Base-by-base conservation (phyloP, 2,113 vertebrate genomes). In the Nettapus auritus region DNA sequence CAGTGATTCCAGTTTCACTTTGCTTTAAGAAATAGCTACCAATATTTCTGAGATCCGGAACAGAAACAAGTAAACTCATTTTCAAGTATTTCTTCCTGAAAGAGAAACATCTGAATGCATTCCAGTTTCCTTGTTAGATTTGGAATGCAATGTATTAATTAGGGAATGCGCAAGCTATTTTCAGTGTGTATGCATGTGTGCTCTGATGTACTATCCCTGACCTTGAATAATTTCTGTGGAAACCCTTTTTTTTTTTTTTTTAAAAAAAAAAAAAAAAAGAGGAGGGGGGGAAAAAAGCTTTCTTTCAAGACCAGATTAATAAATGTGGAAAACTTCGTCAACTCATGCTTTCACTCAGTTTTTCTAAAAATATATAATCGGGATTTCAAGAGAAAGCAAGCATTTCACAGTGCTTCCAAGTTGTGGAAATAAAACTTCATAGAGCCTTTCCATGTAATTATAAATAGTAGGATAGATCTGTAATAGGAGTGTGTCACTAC, bases 141-240 rank as follows among this genome's bases (percentile, higher is more conserved):
- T 83, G 76, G 82, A 96, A 86, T 92, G 52, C 53, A 44, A 8
- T 62, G 63, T 7, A 19, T 93, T 93, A 82, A 55, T 75, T 93
- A 42, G 34, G 14, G 82, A 90, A 78, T 5, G 14, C 1, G 0
- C 29, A 93, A 64, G 26, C 71, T 94, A 14, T 95, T 95, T 93
- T 95, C 57, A 82, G 13, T 89, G 9, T 77, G 6, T 76, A n/a
- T 67, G 28, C 36, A 34, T 63, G 59, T 56, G 38, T 36, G 17
- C 40, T 64, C 36, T 62, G 11, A 48, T 70, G 55, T 60, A n/a
- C 64, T 86, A 3, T 71, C 31, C n/a, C 64, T 71, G 73, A 96
- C 93, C 76, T 91, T 93, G 79, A 93, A 78, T 81, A 74, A 74
- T 96, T 95, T 93, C 19, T 76, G 68, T 42, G 26, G 67, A 89